These are phyloP conservation scores for Sericinus montela DNA, from an alignment of 2,888 invertebrate species.

Conservation along the genomic window DNA sequence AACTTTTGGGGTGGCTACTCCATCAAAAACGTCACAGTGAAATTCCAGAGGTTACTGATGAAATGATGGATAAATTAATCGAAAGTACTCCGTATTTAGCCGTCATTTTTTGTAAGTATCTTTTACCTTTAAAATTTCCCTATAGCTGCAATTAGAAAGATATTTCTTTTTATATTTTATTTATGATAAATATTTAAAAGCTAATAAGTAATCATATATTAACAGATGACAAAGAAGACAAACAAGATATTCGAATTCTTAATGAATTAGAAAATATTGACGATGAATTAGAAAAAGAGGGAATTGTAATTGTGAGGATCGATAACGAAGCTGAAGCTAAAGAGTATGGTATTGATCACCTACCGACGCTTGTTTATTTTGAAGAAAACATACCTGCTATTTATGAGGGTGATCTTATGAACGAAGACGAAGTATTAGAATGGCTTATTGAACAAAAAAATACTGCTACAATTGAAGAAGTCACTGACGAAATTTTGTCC, in stretches of 20 bases:
- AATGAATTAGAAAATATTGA: slow-evolving; percentile 96
- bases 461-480: slow-evolving; percentile 95
- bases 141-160: too few relatives aligned
- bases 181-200: background rate
- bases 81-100: slow-evolving; percentile 89
- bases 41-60: slow-evolving; percentile 94
- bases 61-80: slow-evolving; percentile 95
- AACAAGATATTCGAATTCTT: slow-evolving; percentile 91
- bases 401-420: slow-evolving; percentile 94
- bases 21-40: slow-evolving; percentile 94
- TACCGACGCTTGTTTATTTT: slow-evolving; percentile 92
- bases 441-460: slow-evolving; percentile 94
- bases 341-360: slow-evolving; percentile 93
- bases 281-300: slow-evolving; percentile 93
- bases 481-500: slow-evolving; percentile 92
- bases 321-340: slow-evolving; percentile 94
- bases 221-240: slow-evolving; percentile 93
- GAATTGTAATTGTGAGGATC: slow-evolving; percentile 93
- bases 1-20: slow-evolving; percentile 92
- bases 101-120: slow-evolving; percentile 92
- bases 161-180: too few relatives aligned
- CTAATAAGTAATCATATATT: slow-evolving; percentile 20
- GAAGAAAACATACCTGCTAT: slow-evolving; percentile 94
- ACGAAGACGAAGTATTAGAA: slow-evolving; percentile 93
- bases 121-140: background rate